phyloP scores from a whole-genome alignment of 2,888 invertebrate species.

The Linyphia triangularis region DNA sequence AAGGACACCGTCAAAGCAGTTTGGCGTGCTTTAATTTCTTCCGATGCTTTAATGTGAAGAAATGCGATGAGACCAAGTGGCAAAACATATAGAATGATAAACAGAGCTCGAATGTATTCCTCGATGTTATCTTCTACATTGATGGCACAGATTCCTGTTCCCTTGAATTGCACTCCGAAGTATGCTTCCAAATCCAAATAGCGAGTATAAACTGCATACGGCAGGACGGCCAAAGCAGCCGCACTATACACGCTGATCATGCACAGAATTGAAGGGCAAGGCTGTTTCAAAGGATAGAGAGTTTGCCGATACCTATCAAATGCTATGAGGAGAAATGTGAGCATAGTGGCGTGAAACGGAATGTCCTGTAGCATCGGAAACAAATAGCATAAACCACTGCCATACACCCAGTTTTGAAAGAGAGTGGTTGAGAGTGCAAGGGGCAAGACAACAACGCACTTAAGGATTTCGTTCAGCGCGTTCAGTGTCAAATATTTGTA shows the following conservation, averaged over 20 bases:
- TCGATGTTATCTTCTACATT: conserved; percentile 85
- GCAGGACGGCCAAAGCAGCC: conserved; percentile 86
- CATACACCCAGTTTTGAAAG: conserved; percentile 87
- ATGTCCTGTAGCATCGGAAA: conserved; percentile 88
- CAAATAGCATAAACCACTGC: conserved; percentile 86
- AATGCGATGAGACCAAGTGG: conserved; percentile 84
- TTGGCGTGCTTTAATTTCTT: conserved; percentile 82
- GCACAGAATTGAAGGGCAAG: conserved; percentile 85
- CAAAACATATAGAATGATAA: conserved; percentile 82
- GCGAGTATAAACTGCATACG: conserved; percentile 87
- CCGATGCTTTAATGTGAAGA: conserved; percentile 84
- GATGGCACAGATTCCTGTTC: conserved; percentile 84
- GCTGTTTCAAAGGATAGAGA: conserved; percentile 84
- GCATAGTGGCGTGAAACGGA: conserved; percentile 86
- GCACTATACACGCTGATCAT: conserved; percentile 86
- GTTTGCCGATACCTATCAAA: conserved; percentile 85
- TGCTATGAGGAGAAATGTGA: conserved; percentile 86
- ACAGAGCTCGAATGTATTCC: conserved; percentile 85
- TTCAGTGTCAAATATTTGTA: conserved; percentile 84
- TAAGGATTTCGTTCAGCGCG: conserved; percentile 85
- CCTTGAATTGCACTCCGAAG: conserved; percentile 81
- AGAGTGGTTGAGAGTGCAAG: conserved; percentile 85
- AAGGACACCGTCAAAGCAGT: conserved; percentile 58
- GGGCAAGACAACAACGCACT: conserved; percentile 85
- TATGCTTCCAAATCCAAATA: conserved; percentile 85